These are phyloP conservation scores for Patella vulgata DNA, from an alignment of 1,140 invertebrate genomes.

Conservation along the genomic window DNA sequence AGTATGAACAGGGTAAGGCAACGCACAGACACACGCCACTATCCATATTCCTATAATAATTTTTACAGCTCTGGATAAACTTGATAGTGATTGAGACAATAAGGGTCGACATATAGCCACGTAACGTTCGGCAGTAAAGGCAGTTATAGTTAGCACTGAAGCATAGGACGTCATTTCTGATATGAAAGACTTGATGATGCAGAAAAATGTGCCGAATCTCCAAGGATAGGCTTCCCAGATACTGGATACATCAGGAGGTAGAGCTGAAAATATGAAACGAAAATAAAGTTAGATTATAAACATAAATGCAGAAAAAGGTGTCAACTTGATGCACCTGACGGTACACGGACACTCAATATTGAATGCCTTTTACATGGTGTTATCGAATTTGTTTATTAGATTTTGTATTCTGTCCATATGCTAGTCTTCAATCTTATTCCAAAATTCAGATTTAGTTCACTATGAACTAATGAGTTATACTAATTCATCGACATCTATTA, in stretches of 20 bases:
- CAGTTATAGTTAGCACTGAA: slow-evolving; percentile 89
- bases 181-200: slow-evolving; percentile 82
- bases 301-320: no score
- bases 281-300: no score
- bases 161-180: slow-evolving; percentile 92
- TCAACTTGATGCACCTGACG: no score
- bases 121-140: slow-evolving; percentile 94
- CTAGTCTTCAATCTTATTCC: no score
- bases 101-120: slow-evolving; percentile 94
- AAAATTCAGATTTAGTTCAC: no score
- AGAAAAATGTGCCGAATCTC: slow-evolving; percentile 84
- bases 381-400: no score
- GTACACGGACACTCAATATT: no score
- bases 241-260: slow-evolving; percentile 84
- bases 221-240: slow-evolving; percentile 90
- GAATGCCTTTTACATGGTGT: no score
- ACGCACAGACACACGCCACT: slow-evolving; percentile 78
- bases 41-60: slow-evolving; percentile 84
- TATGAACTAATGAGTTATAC: no score
- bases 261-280: slow-evolving; percentile 67
- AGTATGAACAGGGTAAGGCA: slow-evolving; percentile 70
- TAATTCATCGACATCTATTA: no score
- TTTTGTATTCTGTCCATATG: no score
- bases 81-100: slow-evolving; percentile 85
- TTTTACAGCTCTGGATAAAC: slow-evolving; percentile 78